Evolutionary conservation across 2,113 vertebrate species (phyloP).

Genomic region (Tapirus terrestris): DNA sequence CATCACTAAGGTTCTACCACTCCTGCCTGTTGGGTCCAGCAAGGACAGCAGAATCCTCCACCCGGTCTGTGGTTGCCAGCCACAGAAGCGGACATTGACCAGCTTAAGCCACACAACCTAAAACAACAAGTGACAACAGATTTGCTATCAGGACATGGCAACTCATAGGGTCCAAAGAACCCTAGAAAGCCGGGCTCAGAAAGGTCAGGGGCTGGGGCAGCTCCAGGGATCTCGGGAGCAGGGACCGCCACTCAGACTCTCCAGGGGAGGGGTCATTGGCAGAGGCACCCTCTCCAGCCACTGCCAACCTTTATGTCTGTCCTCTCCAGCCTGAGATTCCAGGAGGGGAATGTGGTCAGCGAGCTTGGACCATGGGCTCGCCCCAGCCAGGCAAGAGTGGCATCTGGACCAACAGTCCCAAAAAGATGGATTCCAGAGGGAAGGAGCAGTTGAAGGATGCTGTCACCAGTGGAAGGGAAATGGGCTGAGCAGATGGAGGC

Average conservation of each 20-base stretch:
- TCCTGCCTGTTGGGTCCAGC: neutral
- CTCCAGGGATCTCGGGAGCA: accelerated
- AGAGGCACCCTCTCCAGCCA: neutral
- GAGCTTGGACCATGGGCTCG: accelerated
- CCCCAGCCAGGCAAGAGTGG: neutral
- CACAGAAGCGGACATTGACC: accelerated
- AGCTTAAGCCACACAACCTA: accelerated
- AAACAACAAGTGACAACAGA: accelerated
- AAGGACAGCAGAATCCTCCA: accelerated
- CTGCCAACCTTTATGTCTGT: accelerated
- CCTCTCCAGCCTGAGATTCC: neutral
- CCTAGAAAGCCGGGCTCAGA: accelerated
- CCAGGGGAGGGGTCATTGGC: no score
- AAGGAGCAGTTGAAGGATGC: accelerated
- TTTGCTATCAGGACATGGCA: accelerated
- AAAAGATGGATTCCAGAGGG: neutral
- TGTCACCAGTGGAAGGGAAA: accelerated
- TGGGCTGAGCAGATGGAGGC: accelerated
- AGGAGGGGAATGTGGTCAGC: neutral
- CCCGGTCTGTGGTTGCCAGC: accelerated
- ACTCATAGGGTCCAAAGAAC: accelerated
- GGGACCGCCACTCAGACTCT: accelerated
- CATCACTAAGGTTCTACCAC: accelerated
- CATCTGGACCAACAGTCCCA: accelerated
- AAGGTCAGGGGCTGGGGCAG: neutral